Conservation (phyloP, 1,140 invertebrate genomes). For the Drosophila ironensis region DNA sequence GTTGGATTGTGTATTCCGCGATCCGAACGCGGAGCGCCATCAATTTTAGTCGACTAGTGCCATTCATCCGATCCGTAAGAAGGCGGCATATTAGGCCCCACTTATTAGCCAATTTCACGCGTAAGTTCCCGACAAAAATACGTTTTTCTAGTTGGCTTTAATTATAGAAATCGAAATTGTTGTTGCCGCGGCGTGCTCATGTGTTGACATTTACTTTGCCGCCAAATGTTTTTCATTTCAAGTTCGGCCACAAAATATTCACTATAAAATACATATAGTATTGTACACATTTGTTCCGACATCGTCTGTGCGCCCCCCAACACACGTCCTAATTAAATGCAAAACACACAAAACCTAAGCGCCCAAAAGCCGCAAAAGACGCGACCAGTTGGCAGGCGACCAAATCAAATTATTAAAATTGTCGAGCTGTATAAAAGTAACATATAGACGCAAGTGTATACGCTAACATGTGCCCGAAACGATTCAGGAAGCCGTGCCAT, state of each 20-base stretch:
- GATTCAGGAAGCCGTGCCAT: not conserved
- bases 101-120: conserved; percentile 59
- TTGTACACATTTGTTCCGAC: conserved; percentile 13
- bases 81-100: conserved; percentile 16
- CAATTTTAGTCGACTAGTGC: not conserved
- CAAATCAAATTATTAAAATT: conserved; percentile 66
- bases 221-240: conserved; percentile 44
- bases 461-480: not conserved
- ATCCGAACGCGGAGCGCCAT: not conserved
- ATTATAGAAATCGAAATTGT: conserved; percentile 39
- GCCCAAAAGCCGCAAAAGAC: conserved; percentile 29
- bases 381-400: conserved; percentile 58
- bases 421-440: conserved; percentile 6
- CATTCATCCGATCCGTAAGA: conserved; percentile 6
- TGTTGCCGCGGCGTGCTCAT: conserved; percentile 2
- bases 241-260: conserved; percentile 22
- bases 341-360: conserved; percentile 43
- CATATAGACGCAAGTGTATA: not conserved
- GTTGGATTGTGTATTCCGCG: not conserved
- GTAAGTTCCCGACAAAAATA: conserved; percentile 52
- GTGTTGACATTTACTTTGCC: conserved; percentile 21
- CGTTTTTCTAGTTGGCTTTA: conserved; percentile 9
- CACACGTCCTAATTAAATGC: conserved; percentile 61
- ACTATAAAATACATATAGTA: conserved; percentile 26
- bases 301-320: conserved; percentile 11